A percentile compares a stretch with the other conserved stretches of the same genome.
Evolutionary conservation across 2,888 invertebrate species (phyloP).

Genomic region (Hoplodrina ambigua): DNA sequence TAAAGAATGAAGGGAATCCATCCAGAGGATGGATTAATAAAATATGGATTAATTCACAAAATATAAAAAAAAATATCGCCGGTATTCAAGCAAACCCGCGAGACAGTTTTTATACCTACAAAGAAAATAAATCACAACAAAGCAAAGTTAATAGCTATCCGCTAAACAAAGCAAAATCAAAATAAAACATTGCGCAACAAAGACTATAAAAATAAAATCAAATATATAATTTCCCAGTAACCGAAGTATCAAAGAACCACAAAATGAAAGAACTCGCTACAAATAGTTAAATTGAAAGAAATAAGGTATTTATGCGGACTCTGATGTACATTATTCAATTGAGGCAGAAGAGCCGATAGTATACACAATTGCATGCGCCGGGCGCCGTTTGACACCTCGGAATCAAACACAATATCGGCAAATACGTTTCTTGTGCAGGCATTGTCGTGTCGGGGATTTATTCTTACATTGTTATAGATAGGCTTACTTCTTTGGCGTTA

Average conservation of each 20-base stretch:
- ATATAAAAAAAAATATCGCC: not conserved
- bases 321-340: not conserved
- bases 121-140: constrained; percentile 10
- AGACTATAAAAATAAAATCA: not conserved
- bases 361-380: constrained; percentile 16
- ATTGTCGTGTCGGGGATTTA: not conserved
- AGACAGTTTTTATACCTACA: not conserved
- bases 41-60: not conserved
- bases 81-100: not conserved
- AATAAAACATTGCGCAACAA: not conserved
- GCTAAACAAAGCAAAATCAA: no score
- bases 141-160: not conserved
- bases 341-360: not conserved
- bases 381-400: not conserved
- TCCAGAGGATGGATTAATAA: no score
- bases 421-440: constrained; percentile 11
- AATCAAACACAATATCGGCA: constrained; percentile 17
- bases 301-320: not conserved
- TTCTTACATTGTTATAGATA: constrained; percentile 6
- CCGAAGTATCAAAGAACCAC: not conserved
- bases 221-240: not conserved
- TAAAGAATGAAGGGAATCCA: not conserved
- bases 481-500: not conserved
- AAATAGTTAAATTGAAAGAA: no score
- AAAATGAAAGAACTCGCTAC: not conserved